Conservation (phyloP, 2,888 invertebrate genomes). For the Drosophila nigricruria region DNA sequence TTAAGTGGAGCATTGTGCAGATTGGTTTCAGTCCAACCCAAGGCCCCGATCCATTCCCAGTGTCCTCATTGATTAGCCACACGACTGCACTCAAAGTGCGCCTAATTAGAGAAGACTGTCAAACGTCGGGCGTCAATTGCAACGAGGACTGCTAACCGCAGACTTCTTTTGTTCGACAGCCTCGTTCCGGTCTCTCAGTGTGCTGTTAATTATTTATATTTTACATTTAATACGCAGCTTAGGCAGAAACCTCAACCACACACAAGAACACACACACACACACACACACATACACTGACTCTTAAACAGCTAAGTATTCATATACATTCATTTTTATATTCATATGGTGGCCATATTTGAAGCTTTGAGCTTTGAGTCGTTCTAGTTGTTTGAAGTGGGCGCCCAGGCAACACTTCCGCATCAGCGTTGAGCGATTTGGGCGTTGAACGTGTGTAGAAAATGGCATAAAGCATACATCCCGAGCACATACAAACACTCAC, state of each 20-base stretch:
- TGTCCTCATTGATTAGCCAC: slow-evolving; percentile 56
- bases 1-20: slow-evolving; percentile 72
- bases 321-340: slow-evolving; percentile 57
- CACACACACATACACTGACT: slow-evolving; percentile 5
- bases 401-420: slow-evolving; percentile 78
- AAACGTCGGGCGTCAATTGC: slow-evolving; percentile 38
- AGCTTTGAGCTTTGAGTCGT: slow-evolving; percentile 68
- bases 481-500: slow-evolving; percentile 6
- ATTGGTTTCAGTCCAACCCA: slow-evolving; percentile 27
- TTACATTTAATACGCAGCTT: slow-evolving; percentile 78
- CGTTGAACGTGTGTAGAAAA: slow-evolving; percentile 45
- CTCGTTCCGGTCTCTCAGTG: slow-evolving; percentile 37
- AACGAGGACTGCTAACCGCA: slow-evolving; percentile 46
- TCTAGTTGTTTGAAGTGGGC: slow-evolving; percentile 73
- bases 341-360: slow-evolving; percentile 52
- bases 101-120: slow-evolving; percentile 62
- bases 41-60: background rate
- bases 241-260: slow-evolving; percentile 39
- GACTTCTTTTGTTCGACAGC: slow-evolving; percentile 34
- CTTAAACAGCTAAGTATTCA: slow-evolving; percentile 51
- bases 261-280: background rate
- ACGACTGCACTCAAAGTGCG: slow-evolving; percentile 63
- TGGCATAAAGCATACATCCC: slow-evolving; percentile 62
- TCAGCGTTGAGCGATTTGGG: slow-evolving; percentile 46
- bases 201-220: slow-evolving; percentile 79